phyloP scores from a whole-genome alignment of 2,797 vertebrate genomes.

The Phoeniculus purpureus region DNA sequence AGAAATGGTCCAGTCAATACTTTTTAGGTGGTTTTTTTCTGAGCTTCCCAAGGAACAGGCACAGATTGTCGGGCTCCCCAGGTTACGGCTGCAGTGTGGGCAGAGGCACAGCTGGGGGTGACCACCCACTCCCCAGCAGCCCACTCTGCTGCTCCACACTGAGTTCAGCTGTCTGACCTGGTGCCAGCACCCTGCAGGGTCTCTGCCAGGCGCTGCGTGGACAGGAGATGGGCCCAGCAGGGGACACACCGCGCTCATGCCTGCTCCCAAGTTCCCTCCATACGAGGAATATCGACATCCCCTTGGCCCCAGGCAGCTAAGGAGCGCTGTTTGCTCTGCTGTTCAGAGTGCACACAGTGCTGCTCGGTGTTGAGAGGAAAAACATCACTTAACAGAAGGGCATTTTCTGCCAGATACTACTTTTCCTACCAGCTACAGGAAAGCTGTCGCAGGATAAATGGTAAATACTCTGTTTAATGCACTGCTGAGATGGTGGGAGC shows the following conservation, averaged over 20 bases:
- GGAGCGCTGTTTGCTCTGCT: background rate
- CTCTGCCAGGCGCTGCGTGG: background rate
- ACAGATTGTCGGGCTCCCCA: background rate
- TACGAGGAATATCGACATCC: no score
- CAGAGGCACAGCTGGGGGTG: background rate
- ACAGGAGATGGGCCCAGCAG: background rate
- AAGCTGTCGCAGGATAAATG: background rate
- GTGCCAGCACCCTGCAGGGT: background rate
- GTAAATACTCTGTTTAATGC: background rate
- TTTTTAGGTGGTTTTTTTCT: background rate
- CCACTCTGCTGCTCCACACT: background rate
- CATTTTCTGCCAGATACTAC: background rate
- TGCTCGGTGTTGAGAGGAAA: background rate
- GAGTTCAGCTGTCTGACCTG: background rate
- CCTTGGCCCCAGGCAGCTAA: background rate
- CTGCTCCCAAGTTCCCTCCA: background rate
- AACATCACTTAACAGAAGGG: background rate
- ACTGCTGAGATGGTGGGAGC: background rate
- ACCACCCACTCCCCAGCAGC: background rate
- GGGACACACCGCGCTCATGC: background rate
- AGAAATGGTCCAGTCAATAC: background rate
- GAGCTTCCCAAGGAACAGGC: background rate
- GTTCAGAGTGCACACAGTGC: background rate
- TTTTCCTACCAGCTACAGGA: background rate
- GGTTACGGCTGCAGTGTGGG: background rate